Evolutionary conservation across 2,888 invertebrate species (phyloP), one percentile per base, ranked within the genome.

Genomic region (Lepeophtheirus nordmannii): DNA sequence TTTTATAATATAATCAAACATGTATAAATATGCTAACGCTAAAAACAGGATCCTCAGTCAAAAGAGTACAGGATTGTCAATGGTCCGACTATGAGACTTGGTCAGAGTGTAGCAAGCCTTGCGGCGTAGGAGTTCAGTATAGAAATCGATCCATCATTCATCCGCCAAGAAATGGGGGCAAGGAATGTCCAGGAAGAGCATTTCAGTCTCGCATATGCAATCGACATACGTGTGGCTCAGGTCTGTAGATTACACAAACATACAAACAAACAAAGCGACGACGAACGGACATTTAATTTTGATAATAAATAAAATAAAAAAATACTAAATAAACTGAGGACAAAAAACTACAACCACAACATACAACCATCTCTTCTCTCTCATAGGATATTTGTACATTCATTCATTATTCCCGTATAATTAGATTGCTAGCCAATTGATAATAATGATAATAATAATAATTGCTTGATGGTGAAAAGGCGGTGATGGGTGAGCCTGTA

Each of bases 31-130:
- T 46, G 53, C 53, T 46, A 46, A 46, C 53, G 53, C 53, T 46
- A 46, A 46, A 46, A 46, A 46, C 53, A 46, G 53, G 53, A 17
- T 46, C 53, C 53, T 46, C 53, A 2, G 5, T 17, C n/a, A 17
- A 46, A n/a, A 1, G n/a, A 46, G 53, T 46, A 8, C n/a, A n/a
- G n/a, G 46, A 66, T 46, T 66, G 66, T 61, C 2, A 60, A 59
- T 66, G 66, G 66, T 39, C 40, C 5, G 60, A 59, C 41, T 66
- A 66, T 22, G 60, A 58, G 3, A n/a, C 62, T n/a, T 66, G 66
- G 66, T 40, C 58, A n/a, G 60, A 2, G 23, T 66, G 66, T 60
- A 39, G 17, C 53, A 53, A 22, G 14, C 40, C 66, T 14, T 66
- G 66, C 11, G 60, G 59, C 22, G 59, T 14, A n/a, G 66, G 66